Base-by-base conservation (phyloP, 2,113 vertebrate genomes). In the Pao palembangensis region DNA sequence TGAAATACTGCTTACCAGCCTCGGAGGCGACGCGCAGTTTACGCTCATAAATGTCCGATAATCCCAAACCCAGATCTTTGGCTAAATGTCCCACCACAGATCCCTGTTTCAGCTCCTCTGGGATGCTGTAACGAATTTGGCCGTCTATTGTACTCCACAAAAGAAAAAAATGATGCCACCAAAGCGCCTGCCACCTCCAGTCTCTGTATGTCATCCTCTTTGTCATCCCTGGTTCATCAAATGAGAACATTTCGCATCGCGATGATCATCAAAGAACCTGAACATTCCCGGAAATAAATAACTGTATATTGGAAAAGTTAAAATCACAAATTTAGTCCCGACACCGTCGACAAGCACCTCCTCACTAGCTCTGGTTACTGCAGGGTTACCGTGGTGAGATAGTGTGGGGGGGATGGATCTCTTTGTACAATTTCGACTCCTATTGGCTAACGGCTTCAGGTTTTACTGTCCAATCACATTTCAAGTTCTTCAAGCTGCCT, bases 31-130 rank as follows among this genome's bases (percentile, higher is more conserved):
- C 81, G 2, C 71, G 88, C 55, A 93, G 66, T 18, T 90, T 91
- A 28, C 91, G 89, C 0, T 90, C 52, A 3, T 82, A 85, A 50
- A 94, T 72, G 34, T 91, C 92, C 54, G 83, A 67, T n/a, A 85
- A 44, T 16, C 90, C 88, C 58, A 94, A 76, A 19, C 88, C 90
- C 1, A 94, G 51, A 80, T 93, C 93, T 74, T 91, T 92, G 51
- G 90, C 91, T n/a, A 94, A 58, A 79, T 94, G 91, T 50, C 93
- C 92, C 46, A 94, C 91, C 16, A 89, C 74, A 42, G 87, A 89
- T 1, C 92, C 92, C 21, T 85, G 81, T 44, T 90, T 88, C 4
- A 91, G 74, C 52, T 93, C 91, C 80, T 93, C 93, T 0, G 90
- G 87, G 58, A 93, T 88, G 25, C 88, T 88, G 76, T 93, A 93